A percentile compares a stretch with the other conserved stretches of the same genome.
Evolutionary conservation across 2,888 invertebrate species (phyloP).

Genomic region (Acrobasis repandana): DNA sequence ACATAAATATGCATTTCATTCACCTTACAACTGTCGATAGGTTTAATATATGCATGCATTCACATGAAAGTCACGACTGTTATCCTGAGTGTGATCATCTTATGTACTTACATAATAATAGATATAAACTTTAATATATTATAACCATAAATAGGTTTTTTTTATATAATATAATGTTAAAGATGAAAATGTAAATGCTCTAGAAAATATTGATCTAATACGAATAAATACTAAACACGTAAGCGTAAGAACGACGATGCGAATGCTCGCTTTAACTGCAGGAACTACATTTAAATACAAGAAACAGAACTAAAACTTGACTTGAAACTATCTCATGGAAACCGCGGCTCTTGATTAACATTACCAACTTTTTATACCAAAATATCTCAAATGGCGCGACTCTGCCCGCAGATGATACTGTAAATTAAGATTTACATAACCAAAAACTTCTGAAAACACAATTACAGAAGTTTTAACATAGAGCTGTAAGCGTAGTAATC

Average conservation of each 20-base stretch:
- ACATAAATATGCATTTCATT: too few relatives aligned
- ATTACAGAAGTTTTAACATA: slow-evolving; percentile 76
- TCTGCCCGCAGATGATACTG: slow-evolving; percentile 50
- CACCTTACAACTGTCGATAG: too few relatives aligned
- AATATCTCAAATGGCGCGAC: slow-evolving; percentile 40
- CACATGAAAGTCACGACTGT: too few relatives aligned
- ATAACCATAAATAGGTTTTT: too few relatives aligned
- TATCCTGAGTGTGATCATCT: too few relatives aligned
- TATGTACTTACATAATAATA: too few relatives aligned
- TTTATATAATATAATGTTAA: too few relatives aligned
- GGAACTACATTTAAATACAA: slow-evolving; percentile 7
- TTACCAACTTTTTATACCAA: slow-evolving; percentile 34
- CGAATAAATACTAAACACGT: neutral
- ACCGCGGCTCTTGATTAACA: slow-evolving; percentile 23
- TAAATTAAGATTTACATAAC: slow-evolving; percentile 72
- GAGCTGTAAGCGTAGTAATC: slow-evolving; percentile 72
- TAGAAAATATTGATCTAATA: neutral
- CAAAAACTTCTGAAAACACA: slow-evolving; percentile 72
- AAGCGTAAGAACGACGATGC: neutral
- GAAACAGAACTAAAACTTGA: slow-evolving; percentile 20
- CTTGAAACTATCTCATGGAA: slow-evolving; percentile 25
- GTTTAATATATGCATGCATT: too few relatives aligned
- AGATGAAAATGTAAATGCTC: too few relatives aligned
- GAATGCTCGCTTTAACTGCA: neutral
- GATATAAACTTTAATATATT: too few relatives aligned